Base-by-base conservation (phyloP, 1,140 invertebrate species). In the Drosophila baimaii region DNA sequence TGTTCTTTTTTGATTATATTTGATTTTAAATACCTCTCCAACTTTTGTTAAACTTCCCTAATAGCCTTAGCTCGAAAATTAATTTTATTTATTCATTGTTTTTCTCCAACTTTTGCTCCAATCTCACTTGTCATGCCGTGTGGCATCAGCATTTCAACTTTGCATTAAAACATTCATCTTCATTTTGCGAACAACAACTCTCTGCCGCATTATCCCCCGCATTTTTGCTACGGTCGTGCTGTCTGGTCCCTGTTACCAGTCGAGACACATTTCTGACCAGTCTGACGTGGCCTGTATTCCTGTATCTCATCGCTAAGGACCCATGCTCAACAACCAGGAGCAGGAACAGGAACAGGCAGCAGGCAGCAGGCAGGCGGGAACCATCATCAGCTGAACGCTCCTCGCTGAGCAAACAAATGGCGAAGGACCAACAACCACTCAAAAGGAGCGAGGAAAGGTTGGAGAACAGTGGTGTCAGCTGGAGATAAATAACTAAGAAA, bases 161-260 rank as follows among this genome's bases (percentile, higher is more conserved):
- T 70, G 68, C 69, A 85, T 71, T 81, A 54, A 69, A 86, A 72
- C 82, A 85, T 86, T 86, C 78, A 86, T 86, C 82, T 78, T 81
- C 69, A 78, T 86, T 86, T 74, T 61, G 43, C 43, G 37, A 35
- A 56, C 15, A 58, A 77, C 68, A 59, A 74, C 71, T 55, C 71
- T 21, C 37, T 62, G 27, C 58, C 69, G 70, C 57, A 73, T 54
- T 69, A 39, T 37, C 25, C 33, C 43, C 12, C 44, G 5, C 25
- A 66, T 49, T 68, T 41, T 27, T 31, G 61, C 25, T 21, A 33
- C 5, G 13, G 44, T 33, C 65, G 29, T 66, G 44, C 21, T 47
- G 71, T 62, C 56, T 73, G 68, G 21, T 1, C 15, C 54, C 68
- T 62, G 68, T 72, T 61, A 56, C 64, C 66, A 61, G 58, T 56